These are phyloP conservation scores for Drosophila neocordata DNA, from an alignment of 1,140 invertebrate genomes.

Conservation along the genomic window DNA sequence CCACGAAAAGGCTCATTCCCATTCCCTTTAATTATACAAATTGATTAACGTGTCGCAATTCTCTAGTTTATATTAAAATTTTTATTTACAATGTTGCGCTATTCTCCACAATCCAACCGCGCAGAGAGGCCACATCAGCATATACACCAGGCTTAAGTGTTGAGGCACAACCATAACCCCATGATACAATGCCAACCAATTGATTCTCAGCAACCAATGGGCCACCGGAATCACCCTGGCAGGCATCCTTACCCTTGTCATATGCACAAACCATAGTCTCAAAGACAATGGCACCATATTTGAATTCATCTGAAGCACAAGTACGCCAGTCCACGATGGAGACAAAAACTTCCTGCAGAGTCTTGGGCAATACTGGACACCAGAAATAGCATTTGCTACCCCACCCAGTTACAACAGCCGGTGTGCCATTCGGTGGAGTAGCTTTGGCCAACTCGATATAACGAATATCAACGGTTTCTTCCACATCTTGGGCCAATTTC, in stretches of 20 bases:
- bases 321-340: conserved; percentile 29
- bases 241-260: conserved; percentile 83
- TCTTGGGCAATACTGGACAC: conserved; percentile 35
- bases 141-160: conserved; percentile 85
- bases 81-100: conserved; percentile 23
- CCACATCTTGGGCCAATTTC: conserved; percentile 67
- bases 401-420: conserved; percentile 69
- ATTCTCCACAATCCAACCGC: conserved; percentile 71
- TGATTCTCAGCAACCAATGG: conserved; percentile 68
- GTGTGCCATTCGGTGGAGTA: conserved; percentile 50
- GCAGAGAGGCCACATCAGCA: conserved; percentile 82
- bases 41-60: too few species aligned
- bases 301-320: conserved; percentile 29
- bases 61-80: not conserved
- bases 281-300: conserved; percentile 71
- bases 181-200: conserved; percentile 85
- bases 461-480: conserved; percentile 34
- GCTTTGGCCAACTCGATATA: conserved; percentile 42
- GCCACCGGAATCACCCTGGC: conserved; percentile 82
- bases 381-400: conserved; percentile 62
- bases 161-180: conserved; percentile 85
- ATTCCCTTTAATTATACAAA: not conserved
- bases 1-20: not conserved
- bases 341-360: conserved; percentile 41
- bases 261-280: conserved; percentile 84